phyloP scores from a whole-genome alignment of 2,797 vertebrate genomes.

The Sebastes wilsoni region DNA sequence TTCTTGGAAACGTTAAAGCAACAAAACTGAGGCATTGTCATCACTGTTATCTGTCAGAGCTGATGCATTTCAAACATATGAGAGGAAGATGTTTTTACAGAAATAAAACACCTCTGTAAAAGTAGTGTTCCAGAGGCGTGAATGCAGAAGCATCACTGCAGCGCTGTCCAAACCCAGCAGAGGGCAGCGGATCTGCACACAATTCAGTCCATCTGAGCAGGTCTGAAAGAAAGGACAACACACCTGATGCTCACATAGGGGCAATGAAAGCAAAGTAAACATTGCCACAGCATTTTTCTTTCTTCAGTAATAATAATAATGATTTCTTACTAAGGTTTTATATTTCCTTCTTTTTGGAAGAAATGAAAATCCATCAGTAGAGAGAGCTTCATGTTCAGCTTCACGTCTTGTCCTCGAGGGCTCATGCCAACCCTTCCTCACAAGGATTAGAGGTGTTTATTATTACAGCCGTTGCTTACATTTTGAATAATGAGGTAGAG shows the following conservation, averaged over 20 bases:
- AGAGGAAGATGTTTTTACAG: background rate
- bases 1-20: background rate
- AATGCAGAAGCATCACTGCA: slow-evolving; percentile 81
- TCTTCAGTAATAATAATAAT: background rate
- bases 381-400: slow-evolving; percentile 74
- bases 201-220: slow-evolving; percentile 83
- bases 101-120: slow-evolving; percentile 84
- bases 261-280: background rate
- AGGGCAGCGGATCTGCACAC: slow-evolving; percentile 88
- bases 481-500: background rate
- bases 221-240: slow-evolving; percentile 74
- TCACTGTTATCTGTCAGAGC: background rate
- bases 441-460: background rate
- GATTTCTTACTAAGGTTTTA: slow-evolving; percentile 85
- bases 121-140: slow-evolving; percentile 89
- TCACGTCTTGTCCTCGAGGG: slow-evolving; percentile 82
- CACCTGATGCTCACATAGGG: background rate
- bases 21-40: background rate
- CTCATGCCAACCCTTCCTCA: slow-evolving; percentile 41
- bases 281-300: background rate
- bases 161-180: slow-evolving; percentile 89
- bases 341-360: slow-evolving; percentile 86
- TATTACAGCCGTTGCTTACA: background rate
- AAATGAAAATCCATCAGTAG: slow-evolving; percentile 75
- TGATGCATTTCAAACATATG: background rate